A percentile compares a stretch with the other conserved stretches of the same genome.
phyloP scores from a whole-genome alignment of 64 coral and sea anemone genomes.

The Dendronephthya gigantea region DNA sequence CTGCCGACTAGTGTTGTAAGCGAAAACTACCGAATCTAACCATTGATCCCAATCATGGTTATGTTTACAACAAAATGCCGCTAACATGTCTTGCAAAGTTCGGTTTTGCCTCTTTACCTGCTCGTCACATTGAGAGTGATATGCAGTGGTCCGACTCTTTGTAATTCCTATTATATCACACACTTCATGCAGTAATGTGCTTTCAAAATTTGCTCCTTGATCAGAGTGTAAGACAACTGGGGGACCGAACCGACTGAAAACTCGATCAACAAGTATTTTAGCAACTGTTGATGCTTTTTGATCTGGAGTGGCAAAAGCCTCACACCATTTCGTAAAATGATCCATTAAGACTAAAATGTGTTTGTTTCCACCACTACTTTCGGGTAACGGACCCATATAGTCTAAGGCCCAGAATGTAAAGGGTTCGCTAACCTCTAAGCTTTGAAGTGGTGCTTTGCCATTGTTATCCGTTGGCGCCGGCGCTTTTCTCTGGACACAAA shows the following conservation, averaged over 20 bases:
- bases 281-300: conserved; percentile 7
- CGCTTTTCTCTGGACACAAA: neutral
- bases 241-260: too few species aligned
- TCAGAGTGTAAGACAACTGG: neutral
- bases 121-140: neutral
- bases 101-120: neutral
- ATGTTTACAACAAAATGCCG: too few species aligned
- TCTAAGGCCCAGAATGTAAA: conserved; percentile 1
- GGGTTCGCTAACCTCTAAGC: neutral
- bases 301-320: neutral
- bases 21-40: neutral
- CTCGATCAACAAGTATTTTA: neutral
- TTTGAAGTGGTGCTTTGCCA: neutral
- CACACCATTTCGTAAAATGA: neutral
- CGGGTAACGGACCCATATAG: neutral
- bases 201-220: neutral
- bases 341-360: neutral
- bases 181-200: too few species aligned
- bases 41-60: too few species aligned
- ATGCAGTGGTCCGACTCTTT: neutral
- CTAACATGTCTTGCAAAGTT: neutral
- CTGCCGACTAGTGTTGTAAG: neutral
- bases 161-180: conserved; percentile 7
- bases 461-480: neutral
- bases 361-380: neutral